phyloP scores from a whole-genome alignment of 1,140 invertebrate species.

The Oreohelix idahoensis region DNA sequence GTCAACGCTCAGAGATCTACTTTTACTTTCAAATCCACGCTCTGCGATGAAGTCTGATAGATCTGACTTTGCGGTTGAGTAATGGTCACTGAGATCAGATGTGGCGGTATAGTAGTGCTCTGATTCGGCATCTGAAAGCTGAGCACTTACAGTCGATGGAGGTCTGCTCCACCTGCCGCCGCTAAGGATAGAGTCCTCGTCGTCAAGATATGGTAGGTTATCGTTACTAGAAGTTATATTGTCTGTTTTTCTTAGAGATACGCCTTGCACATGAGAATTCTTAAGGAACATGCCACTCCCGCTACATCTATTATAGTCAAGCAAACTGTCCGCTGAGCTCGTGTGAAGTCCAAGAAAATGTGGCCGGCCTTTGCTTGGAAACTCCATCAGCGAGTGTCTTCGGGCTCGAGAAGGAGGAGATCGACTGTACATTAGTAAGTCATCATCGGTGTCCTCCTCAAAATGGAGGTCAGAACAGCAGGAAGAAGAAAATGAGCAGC shows the following conservation, averaged over 20 bases:
- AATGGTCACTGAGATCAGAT: slow-evolving; percentile 33
- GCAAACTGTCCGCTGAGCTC: neutral
- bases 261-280: neutral
- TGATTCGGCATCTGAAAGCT: slow-evolving; percentile 24
- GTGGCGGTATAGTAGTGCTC: slow-evolving; percentile 29
- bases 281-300: neutral
- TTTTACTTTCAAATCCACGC: neutral
- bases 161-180: neutral
- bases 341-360: neutral
- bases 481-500: slow-evolving; percentile 22
- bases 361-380: neutral
- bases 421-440: neutral
- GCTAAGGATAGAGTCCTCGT: neutral
- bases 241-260: neutral
- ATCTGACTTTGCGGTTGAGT: slow-evolving; percentile 34
- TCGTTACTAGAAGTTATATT: neutral
- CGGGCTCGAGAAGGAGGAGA: neutral
- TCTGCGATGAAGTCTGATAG: neutral
- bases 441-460: slow-evolving; percentile 38
- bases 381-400: slow-evolving; percentile 30
- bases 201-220: neutral
- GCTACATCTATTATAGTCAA: neutral
- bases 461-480: slow-evolving; percentile 28
- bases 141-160: slow-evolving; percentile 1
- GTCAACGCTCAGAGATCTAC: neutral